Evolutionary conservation across 2,797 vertebrate genomes (phyloP).

Genomic region (Epinephelus awoara): DNA sequence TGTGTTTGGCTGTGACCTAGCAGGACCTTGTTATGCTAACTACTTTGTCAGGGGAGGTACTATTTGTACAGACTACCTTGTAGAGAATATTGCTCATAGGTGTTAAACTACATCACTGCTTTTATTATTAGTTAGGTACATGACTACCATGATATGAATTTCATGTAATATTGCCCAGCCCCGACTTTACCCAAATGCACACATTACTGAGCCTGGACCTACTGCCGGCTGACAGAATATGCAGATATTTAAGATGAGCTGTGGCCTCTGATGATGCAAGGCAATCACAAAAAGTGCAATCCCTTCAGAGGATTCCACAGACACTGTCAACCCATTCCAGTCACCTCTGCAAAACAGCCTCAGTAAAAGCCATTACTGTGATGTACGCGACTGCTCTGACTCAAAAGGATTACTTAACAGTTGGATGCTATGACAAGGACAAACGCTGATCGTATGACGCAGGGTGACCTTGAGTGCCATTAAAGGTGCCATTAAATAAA

Average conservation of each 20-base stretch:
- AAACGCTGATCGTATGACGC: too few species aligned
- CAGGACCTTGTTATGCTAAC: too few species aligned
- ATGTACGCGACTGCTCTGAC: not conserved
- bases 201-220: not conserved
- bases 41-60: not conserved
- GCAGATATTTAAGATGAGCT: conserved; percentile 43
- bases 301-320: conserved; percentile 28
- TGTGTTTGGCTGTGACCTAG: not conserved
- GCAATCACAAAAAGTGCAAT: conserved; percentile 35
- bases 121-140: not conserved
- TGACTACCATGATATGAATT: not conserved
- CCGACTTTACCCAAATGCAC: not conserved
- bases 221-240: conserved; percentile 26
- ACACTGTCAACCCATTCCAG: not conserved
- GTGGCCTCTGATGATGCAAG: conserved; percentile 59
- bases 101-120: not conserved
- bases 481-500: too few species aligned
- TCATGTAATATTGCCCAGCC: not conserved
- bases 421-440: not conserved
- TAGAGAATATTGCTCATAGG: not conserved
- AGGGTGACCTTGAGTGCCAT: too few species aligned
- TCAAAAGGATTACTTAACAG: conserved; percentile 24
- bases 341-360: conserved; percentile 27
- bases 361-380: conserved; percentile 22
- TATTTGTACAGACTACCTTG: not conserved